Evolutionary conservation across 2,797 vertebrate species (phyloP), one percentile per base, ranked within the genome.

Genomic region (Glossophaga mutica): DNA sequence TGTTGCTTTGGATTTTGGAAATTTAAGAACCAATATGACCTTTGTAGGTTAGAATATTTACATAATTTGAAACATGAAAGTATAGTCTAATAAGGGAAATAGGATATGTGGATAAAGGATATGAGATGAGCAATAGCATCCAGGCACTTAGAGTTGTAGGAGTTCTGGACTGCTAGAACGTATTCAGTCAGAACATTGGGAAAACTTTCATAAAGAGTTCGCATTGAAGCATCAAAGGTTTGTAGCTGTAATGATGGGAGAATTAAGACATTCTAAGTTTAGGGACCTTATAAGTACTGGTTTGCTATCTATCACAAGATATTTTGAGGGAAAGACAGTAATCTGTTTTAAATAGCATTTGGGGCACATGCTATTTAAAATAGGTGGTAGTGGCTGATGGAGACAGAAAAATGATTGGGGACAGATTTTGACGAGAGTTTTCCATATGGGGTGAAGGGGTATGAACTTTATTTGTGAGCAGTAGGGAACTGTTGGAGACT

Each of bases 401-500:
- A 90, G 68, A 19, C 32, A 62, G 76, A 92, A 85, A 74, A 70
- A 59, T 48, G 42, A 12, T n/a, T 82, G 42, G 74, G 19, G 55
- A 78, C 46, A 90, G 14, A 59, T 26, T 92, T 37, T 88, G 34
- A 90, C 85, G n/a, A 85, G 18, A 94, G 37, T 11, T 79, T 90
- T 91, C 34, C 78, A 19, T 84, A 46, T 57, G 76, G 76, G 52
- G 0, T 32, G 68, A 68, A 83, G 29, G 10, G 78, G 24, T 86
- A 32, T 87, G 73, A n/a, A 79, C 34, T 86, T 71, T 83, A 67
- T 89, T 78, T 83, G 81, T 89, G 81, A 94, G 26, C 81, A 81
- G 0, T 76, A 46, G 34, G 24, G 15, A 79, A 29, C 9, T 15
- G 78, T 15, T 87, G 21, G 59, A 87, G 34, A 8, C 50, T 90